Percentiles rank a stretch among this genome's conserved stretches.
Evolutionary conservation across 2,888 invertebrate genomes (phyloP).

Genomic region (Ceraclea dissimilis): DNA sequence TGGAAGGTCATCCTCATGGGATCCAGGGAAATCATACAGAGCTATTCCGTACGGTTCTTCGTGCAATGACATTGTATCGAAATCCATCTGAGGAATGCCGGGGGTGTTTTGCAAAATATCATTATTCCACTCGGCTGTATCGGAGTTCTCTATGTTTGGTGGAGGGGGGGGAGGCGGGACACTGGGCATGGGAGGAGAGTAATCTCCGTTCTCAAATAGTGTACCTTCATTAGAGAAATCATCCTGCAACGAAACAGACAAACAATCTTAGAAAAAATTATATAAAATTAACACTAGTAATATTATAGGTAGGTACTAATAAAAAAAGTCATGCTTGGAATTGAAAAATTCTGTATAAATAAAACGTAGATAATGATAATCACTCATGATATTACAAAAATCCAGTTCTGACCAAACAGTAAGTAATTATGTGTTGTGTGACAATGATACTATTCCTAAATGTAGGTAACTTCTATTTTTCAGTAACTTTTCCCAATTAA

Average conservation of each 20-base stretch:
- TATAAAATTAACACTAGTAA: neutral
- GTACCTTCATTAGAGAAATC: conserved; percentile 2
- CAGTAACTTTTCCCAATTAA: too few species aligned
- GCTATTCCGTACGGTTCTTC: conserved; percentile 66
- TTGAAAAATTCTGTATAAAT: too few species aligned
- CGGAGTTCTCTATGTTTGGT: conserved; percentile 34
- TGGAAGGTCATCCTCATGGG: conserved; percentile 68
- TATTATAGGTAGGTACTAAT: too few species aligned
- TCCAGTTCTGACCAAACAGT: too few species aligned
- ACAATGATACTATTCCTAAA: too few species aligned
- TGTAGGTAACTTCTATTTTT: too few species aligned
- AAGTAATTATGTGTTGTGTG: too few species aligned
- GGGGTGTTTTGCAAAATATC: neutral
- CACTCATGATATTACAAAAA: too few species aligned
- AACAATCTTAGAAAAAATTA: neutral
- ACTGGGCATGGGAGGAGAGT: conserved; percentile 71
- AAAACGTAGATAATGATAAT: too few species aligned
- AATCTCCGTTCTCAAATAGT: conserved; percentile 24
- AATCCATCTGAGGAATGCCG: conserved; percentile 4
- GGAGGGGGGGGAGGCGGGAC: conserved; percentile 74
- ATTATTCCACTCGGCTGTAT: conserved; percentile 14
- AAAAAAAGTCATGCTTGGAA: too few species aligned
- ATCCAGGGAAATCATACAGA: conserved; percentile 67
- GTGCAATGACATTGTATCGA: conserved; percentile 29
- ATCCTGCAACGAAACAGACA: conserved; percentile 7